Base-by-base conservation (phyloP, 2,797 vertebrate genomes). In the Urosaurus nigricauda region DNA sequence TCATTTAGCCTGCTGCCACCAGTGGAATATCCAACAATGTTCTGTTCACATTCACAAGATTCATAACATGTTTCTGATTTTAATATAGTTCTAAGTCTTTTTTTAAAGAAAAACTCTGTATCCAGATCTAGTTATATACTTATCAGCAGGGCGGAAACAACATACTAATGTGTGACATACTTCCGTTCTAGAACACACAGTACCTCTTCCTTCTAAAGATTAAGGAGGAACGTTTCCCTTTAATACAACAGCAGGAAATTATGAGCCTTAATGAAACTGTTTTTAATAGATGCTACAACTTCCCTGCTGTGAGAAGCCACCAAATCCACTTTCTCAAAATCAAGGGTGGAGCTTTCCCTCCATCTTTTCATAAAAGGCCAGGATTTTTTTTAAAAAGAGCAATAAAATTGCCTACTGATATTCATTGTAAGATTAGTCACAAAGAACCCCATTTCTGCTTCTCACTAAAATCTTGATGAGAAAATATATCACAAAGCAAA, bases 241-340 rank as follows among this genome's bases (percentile, higher is more conserved):
- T 40, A 85, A 78, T 37, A 91, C 73, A 93, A 90, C 89, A 82
- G 79, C 71, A 92, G 91, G 90, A 95, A 94, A 94, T 65, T 37
- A 87, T 24, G 74, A 56, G 70, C 26, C 77, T 79, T 56, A 81
- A 83, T 56, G 17, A 91, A 82, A 58, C 24, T 17, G 0, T 93
- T 89, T 65, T 79, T 73, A 81, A 94, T 81, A 90, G 82, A 92
- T 85, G 87, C 17, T 17, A 37, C 19, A 78, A 1, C 74, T 60
- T 85, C 83, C 84, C 63, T 29, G 75, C 78, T 16, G 40, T 37
- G 83, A 92, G 86, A 91, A 92, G 87, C 16, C 80, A 53, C 24
- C 2, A 13, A 43, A 71, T 63, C 40, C 74, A 75, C 5, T 68
- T 93, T 91, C 91, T 90, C 88, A 90, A 75, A 84, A 84, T 0